Evolutionary conservation across 2,888 invertebrate genomes (phyloP).

Genomic region (Mesoligia furuncula): DNA sequence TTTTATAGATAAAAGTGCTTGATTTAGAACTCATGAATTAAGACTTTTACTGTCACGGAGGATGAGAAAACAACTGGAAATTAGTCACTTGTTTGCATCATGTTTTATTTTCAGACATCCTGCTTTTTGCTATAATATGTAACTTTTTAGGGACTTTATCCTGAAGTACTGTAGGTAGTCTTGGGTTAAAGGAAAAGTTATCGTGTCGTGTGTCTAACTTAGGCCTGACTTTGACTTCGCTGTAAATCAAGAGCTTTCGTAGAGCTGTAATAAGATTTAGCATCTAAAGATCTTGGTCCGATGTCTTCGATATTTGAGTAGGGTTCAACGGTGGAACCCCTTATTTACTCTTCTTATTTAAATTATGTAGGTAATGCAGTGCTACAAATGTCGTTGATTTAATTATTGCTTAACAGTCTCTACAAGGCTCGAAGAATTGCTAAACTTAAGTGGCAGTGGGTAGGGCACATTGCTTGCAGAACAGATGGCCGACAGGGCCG

Average conservation of each 20-base stretch:
- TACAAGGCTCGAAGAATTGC: background rate
- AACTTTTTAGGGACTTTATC: background rate
- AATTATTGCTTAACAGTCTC: background rate
- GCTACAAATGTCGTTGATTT: constrained; percentile 17
- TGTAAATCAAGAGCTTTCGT: constrained; percentile 46
- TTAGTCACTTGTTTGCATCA: constrained; percentile 6
- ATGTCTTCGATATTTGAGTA: constrained; percentile 47
- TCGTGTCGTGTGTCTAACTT: constrained; percentile 7
- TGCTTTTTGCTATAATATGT: background rate
- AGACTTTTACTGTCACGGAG: background rate
- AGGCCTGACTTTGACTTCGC: constrained; percentile 14
- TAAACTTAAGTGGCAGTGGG: background rate
- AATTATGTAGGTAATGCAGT: constrained; percentile 38
- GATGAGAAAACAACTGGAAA: background rate
- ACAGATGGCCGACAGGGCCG: background rate
- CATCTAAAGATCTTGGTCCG: constrained; percentile 1
- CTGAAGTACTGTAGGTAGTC: background rate
- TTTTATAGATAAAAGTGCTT: constrained; percentile 4
- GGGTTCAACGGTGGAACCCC: constrained; percentile 28
- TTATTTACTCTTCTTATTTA: constrained; percentile 21
- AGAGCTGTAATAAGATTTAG: constrained; percentile 32
- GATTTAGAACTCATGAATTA: constrained; percentile 10
- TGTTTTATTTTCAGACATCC: background rate
- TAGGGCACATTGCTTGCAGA: background rate
- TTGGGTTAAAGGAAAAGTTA: constrained; percentile 11